Evolutionary conservation across 2,888 invertebrate species (phyloP), one percentile per base, ranked within the genome.

Genomic region (Drosophila imparisetae): DNA sequence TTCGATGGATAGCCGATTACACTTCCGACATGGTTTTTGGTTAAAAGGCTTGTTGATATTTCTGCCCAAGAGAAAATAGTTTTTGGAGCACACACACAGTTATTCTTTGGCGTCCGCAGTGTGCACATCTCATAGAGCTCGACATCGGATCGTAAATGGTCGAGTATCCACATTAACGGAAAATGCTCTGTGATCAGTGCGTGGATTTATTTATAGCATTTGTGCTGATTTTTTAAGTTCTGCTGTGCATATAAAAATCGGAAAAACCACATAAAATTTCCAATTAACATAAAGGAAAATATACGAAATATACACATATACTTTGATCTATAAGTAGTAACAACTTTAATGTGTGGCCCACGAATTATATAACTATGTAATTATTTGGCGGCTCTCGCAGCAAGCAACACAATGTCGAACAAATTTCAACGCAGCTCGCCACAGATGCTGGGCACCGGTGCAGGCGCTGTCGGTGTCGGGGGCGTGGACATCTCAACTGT

Each of bases 401-500:
- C 6, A 36, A 55, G 11, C 27, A 24, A 55, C 7, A 29, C 18
- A 58, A 86, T 87, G 86, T 73, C 86, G 5, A 86, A 72, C 54
- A 87, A 87, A 81, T 90, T 87, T 75, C 86, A 88, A 75, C 88
- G 83, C 60, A 76, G 61, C 60, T 88, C 86, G 7, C 78, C 90
- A 7, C 78, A 75, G 24, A 54, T 74, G 66, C 52, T 54, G 52
- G 61, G 50, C 40, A 38, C 29, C 21, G 77, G 60, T 53, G n/a
- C 62, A 8, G 74, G 72, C 8, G 63, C 74, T 0, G 36, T 15
- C 6, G 61, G 18, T 5, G 54, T 38, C 30, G 55, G 36, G n/a
- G 83, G 57, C 57, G 15, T 66, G 5, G 74, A 75, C 2, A 55
- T 75, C 0, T 83, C 90, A 18, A 78, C 94, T 45, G 95, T 95